Percentiles rank a stretch among this genome's conserved stretches.
Evolutionary conservation across 2,888 invertebrate genomes (phyloP).

Genomic region (Cerceris ruficornis): DNA sequence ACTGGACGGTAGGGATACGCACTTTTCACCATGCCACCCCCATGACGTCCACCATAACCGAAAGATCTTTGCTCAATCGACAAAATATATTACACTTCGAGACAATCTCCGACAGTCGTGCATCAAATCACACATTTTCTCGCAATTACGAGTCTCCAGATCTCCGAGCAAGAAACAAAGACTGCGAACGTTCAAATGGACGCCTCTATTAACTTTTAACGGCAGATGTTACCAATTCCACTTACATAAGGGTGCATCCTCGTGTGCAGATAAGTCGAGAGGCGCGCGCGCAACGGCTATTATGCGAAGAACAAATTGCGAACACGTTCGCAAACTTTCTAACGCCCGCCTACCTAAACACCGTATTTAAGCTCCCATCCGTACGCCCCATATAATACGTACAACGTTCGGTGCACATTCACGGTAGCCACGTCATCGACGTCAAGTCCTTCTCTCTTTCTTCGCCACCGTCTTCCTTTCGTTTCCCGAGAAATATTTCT

Average conservation of each 20-base stretch:
- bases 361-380: constrained; percentile 48
- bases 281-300: constrained; percentile 26
- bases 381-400: constrained; percentile 4
- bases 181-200: no score
- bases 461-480: background rate
- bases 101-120: no score
- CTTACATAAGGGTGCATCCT: constrained; percentile 58
- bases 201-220: no score
- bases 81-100: no score
- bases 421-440: constrained; percentile 13
- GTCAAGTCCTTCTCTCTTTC: background rate
- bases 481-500: background rate
- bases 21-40: no score
- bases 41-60: no score
- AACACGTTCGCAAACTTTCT: constrained; percentile 65
- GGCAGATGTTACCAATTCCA: constrained; percentile 4
- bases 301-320: constrained; percentile 57
- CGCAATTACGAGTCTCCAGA: no score
- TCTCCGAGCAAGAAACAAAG: no score
- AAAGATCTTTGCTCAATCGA: no score
- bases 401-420: background rate
- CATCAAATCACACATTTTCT: no score
- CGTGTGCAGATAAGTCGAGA: constrained; percentile 56
- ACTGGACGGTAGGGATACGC: no score
- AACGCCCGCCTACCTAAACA: constrained; percentile 66